These are phyloP conservation scores for Benthosema pterotum DNA, from an alignment of 2,797 vertebrate species.

Conservation along the genomic window DNA sequence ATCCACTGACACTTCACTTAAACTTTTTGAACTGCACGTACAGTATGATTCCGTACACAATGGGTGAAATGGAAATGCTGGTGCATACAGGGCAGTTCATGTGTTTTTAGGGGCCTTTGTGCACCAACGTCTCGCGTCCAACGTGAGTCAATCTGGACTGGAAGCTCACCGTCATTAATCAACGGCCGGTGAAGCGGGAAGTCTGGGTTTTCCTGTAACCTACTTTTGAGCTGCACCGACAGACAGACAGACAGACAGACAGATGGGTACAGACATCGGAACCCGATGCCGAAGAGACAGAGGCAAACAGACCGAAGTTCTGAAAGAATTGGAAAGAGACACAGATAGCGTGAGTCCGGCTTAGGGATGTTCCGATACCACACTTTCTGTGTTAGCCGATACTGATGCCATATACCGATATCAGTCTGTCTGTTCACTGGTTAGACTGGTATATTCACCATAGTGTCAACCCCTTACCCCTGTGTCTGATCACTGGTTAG, in stretches of 20 bases:
- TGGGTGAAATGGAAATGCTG: no score
- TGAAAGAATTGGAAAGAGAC: not conserved
- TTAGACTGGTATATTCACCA: no score
- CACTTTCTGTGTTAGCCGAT: no score
- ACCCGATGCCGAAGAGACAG: not conserved
- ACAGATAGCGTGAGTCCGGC: slow-evolving; percentile 6
- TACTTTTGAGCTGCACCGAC: slow-evolving; percentile 45
- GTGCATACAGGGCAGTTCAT: not conserved
- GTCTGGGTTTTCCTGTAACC: slow-evolving; percentile 57
- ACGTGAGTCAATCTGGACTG: slow-evolving; percentile 37
- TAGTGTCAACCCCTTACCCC: no score
- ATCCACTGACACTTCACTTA: no score
- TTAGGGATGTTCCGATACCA: no score
- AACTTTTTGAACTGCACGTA: no score
- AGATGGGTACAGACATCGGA: slow-evolving; percentile 17
- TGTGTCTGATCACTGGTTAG: no score
- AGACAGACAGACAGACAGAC: slow-evolving; percentile 14
- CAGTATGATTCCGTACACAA: no score
- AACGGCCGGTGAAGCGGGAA: slow-evolving; percentile 31
- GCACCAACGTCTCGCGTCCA: not conserved
- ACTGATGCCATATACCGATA: no score
- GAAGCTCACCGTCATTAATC: slow-evolving; percentile 61
- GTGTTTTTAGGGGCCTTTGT: not conserved
- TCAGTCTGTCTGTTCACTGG: no score
- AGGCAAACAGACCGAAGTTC: not conserved